Evolutionary conservation across 2,888 invertebrate genomes (phyloP).

Genomic region (Calliopum simillimum): DNA sequence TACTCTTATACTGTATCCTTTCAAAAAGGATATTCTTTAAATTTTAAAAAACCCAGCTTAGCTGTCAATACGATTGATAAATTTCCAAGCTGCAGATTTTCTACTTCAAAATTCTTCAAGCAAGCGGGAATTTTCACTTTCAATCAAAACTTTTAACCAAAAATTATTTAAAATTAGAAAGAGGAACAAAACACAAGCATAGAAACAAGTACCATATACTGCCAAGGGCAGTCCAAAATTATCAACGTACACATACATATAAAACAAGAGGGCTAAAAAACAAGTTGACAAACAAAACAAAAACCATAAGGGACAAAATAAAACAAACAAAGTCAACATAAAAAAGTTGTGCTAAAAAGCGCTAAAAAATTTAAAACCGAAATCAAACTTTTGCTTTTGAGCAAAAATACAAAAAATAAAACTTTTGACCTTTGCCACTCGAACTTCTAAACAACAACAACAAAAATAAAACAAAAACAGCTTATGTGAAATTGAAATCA

Average conservation of each 20-base stretch:
- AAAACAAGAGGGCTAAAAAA: background rate
- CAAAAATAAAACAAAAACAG: background rate
- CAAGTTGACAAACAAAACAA: background rate
- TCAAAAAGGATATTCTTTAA: no score
- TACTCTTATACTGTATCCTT: no score
- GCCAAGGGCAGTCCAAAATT: background rate
- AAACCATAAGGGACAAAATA: background rate
- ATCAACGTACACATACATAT: background rate
- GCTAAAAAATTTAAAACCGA: conserved; percentile 1
- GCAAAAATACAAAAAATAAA: background rate
- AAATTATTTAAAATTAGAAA: no score
- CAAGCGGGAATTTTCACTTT: no score
- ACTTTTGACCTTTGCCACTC: background rate
- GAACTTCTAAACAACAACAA: background rate
- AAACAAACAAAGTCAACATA: background rate
- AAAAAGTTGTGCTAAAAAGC: background rate
- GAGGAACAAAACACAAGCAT: no score
- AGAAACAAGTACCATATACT: background rate
- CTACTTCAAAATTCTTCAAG: no score
- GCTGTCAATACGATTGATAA: no score
- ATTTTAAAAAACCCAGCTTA: no score
- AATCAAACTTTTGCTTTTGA: conserved; percentile 3
- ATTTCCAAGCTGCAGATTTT: no score
- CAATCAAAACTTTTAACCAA: no score
- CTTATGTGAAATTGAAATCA: no score